phyloP scores from a whole-genome alignment of 2,888 invertebrate genomes.

The Taenaris catops region DNA sequence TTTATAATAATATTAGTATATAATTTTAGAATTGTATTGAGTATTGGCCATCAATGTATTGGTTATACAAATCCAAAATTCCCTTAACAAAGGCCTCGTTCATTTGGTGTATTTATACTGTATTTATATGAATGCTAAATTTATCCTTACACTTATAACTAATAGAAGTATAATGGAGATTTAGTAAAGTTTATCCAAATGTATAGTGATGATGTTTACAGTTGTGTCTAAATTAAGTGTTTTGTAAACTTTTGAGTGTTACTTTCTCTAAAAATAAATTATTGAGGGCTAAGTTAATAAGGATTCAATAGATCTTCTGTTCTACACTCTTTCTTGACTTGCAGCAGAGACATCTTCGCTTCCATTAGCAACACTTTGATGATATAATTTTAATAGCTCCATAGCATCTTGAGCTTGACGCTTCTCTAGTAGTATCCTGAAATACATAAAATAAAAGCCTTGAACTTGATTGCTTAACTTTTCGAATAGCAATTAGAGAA shows the following conservation, averaged over 20 bases:
- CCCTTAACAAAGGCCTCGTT: conserved; percentile 60
- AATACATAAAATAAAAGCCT: too few species aligned
- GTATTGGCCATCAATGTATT: conserved; percentile 21
- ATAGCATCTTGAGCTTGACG: conserved; percentile 93
- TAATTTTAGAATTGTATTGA: conserved; percentile 9
- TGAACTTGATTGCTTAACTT: too few species aligned
- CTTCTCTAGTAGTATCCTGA: conserved; percentile 87
- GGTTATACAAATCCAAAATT: conserved; percentile 29
- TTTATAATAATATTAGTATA: conserved; percentile 14
- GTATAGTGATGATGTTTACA: neutral
- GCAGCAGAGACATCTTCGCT: conserved; percentile 67
- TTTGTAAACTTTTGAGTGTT: conserved; percentile 77
- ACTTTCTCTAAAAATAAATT: conserved; percentile 60
- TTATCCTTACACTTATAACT: conserved; percentile 12
- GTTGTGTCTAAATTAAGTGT: conserved; percentile 8
- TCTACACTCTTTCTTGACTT: conserved; percentile 67
- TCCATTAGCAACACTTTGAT: conserved; percentile 76
- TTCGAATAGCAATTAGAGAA: too few species aligned
- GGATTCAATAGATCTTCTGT: conserved; percentile 21
- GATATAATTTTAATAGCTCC: conserved; percentile 89
- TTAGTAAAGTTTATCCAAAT: conserved; percentile 9
- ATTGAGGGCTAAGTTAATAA: conserved; percentile 47
- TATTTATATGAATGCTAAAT: conserved; percentile 17
- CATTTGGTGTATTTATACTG: conserved; percentile 45
- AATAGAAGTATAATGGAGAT: conserved; percentile 13